A percentile compares a stretch with the other conserved stretches of the same genome.
Conservation (phyloP, 1,140 invertebrate genomes). For the Rhynchophorus ferrugineus region DNA sequence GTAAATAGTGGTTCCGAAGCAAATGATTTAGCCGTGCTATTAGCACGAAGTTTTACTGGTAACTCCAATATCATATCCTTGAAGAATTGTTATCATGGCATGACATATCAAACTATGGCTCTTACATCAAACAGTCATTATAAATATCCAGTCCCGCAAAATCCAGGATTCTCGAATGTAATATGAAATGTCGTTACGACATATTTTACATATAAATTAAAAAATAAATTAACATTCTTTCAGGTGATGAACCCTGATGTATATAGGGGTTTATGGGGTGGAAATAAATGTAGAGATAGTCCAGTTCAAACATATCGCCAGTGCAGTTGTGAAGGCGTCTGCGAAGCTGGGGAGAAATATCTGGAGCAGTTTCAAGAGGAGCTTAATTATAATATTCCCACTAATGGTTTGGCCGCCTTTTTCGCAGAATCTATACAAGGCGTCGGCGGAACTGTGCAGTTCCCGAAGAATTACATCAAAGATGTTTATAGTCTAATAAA, state of each 20-base stretch:
- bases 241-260: constrained; percentile 87
- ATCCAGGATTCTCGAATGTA: constrained; percentile 79
- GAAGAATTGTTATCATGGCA: constrained; percentile 85
- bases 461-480: constrained; percentile 80
- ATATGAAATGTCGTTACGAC: constrained; percentile 28
- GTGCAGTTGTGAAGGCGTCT: constrained; percentile 62
- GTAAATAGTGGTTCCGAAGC: constrained; percentile 96
- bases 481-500: constrained; percentile 73
- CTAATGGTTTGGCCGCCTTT: constrained; percentile 71
- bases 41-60: constrained; percentile 79
- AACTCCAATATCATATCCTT: constrained; percentile 80
- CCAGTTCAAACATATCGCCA: constrained; percentile 62
- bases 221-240: constrained; percentile 12
- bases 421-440: constrained; percentile 95
- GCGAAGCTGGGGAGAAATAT: constrained; percentile 71
- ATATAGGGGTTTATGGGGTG: constrained; percentile 83
- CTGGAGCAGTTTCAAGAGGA: constrained; percentile 72
- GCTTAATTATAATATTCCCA: constrained; percentile 57
- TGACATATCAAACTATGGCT: constrained; percentile 73
- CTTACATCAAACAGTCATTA: constrained; percentile 74
- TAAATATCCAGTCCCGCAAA: constrained; percentile 66
- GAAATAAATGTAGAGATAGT: constrained; percentile 79
- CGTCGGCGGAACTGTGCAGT: constrained; percentile 86
- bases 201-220: not conserved
- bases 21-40: constrained; percentile 85